Evolutionary conservation across 1,140 invertebrate species (phyloP), one percentile per base, ranked within the genome.

Genomic region (Drosophila simulans): DNA sequence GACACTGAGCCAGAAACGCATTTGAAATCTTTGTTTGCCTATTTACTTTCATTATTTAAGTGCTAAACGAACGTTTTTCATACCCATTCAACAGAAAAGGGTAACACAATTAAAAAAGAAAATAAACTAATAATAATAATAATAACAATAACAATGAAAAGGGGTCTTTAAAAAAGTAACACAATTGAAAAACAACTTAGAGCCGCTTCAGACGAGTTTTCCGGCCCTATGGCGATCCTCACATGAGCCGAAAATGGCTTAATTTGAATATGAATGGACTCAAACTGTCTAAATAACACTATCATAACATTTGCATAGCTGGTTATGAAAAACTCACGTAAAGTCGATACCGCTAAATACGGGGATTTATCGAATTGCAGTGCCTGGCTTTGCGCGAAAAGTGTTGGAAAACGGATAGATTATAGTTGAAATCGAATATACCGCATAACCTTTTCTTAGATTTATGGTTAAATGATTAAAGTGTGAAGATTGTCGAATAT

Each of bases 21-120:
- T 68, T 68, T 68, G 59, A 66, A 65, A 68, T 68, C 60, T 27
- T 43, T 68, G 64, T 68, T 68, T 68, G 46, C 37, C 49, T 70
- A 73, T 56, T 73, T 54, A 51, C 68, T 64, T 62, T 77, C 54
- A 77, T 69, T 77, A 77, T 77, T 77, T 58, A 77, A 54, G 72
- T 77, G 74, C 73, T 77, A 77, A 77, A 77, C 57, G 74, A 77
- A 77, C 62, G 62, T 68, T 77, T 59, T 60, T 53, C 65, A 48
- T 49, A 15, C n/a, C 48, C 65, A 70, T 70, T 58, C 65, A 58
- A 7, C 25, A 52, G 59, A 68, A 68, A 43, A 52, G 35, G 13
- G 56, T 37, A 73, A 53, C 37, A 65, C 59, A 65, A 68, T 68
- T 68, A 64, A 64, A 65, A 43, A 15, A 39, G 17, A 34, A 5